Evolutionary conservation across 2,888 invertebrate species (phyloP).

Genomic region (Tubiluchus corallicola): DNA sequence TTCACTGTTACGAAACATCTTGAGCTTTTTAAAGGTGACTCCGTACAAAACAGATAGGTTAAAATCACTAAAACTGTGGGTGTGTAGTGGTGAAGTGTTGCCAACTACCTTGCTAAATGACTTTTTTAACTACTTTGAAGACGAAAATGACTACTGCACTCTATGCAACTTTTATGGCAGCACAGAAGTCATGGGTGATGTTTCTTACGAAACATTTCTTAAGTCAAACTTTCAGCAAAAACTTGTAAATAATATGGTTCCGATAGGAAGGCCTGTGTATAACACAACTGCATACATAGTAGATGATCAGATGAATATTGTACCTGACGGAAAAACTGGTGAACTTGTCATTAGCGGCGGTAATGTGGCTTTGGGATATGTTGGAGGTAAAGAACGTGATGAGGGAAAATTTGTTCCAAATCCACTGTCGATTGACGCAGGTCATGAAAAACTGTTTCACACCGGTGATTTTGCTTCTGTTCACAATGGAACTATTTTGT

Average conservation of each 20-base stretch:
- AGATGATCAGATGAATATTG: slow-evolving; percentile 47
- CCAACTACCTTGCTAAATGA: slow-evolving; percentile 46
- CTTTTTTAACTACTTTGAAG: slow-evolving; percentile 49
- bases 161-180: slow-evolving; percentile 78
- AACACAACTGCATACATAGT: slow-evolving; percentile 63
- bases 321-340: slow-evolving; percentile 53
- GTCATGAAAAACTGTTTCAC: slow-evolving; percentile 42
- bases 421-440: slow-evolving; percentile 44
- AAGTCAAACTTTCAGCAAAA: slow-evolving; percentile 24
- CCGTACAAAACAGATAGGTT: no score
- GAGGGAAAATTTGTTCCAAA: slow-evolving; percentile 44
- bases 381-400: no score
- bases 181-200: slow-evolving; percentile 78
- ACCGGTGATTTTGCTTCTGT: slow-evolving; percentile 67
- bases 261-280: slow-evolving; percentile 61
- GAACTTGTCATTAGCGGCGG: slow-evolving; percentile 61
- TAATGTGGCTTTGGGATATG: slow-evolving; percentile 58
- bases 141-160: slow-evolving; percentile 37
- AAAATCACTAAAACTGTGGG: slow-evolving; percentile 44
- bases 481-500: slow-evolving; percentile 41
- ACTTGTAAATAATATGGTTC: slow-evolving; percentile 41
- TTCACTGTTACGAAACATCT: slow-evolving; percentile 53
- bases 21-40: no score
- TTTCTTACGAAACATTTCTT: slow-evolving; percentile 52
- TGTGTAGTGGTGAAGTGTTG: slow-evolving; percentile 70